A percentile compares a stretch with the other conserved stretches of the same genome.
Evolutionary conservation across 2,888 invertebrate genomes (phyloP).

Genomic region (Polia nebulosa): DNA sequence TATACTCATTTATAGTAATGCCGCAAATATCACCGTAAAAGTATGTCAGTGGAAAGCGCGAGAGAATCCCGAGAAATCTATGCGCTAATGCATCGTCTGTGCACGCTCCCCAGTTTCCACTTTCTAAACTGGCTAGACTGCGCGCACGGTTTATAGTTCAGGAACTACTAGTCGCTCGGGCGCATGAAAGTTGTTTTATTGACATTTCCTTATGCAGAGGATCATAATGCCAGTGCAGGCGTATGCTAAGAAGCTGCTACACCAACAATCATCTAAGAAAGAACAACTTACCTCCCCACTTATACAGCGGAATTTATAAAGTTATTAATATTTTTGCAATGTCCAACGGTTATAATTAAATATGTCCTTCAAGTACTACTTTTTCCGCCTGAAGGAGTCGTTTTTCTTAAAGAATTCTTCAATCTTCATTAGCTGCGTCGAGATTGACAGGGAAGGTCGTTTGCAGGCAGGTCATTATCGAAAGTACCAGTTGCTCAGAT

Average conservation of each 20-base stretch:
- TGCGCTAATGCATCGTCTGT: constrained; percentile 82
- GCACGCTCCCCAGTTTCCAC: constrained; percentile 86
- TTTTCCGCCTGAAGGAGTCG: constrained; percentile 54
- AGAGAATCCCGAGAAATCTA: constrained; percentile 90
- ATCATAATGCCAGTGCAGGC: constrained; percentile 56
- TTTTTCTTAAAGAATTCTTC: constrained; percentile 68
- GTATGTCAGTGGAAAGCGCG: constrained; percentile 90
- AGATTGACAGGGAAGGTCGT: constrained; percentile 82
- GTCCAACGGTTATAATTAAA: constrained; percentile 53
- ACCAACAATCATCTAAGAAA: constrained; percentile 47
- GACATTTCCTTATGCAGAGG: constrained; percentile 82
- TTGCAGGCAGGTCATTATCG: constrained; percentile 75
- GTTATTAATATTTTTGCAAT: constrained; percentile 48
- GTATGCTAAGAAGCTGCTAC: constrained; percentile 46
- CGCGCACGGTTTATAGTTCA: constrained; percentile 85
- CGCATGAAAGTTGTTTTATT: constrained; percentile 85
- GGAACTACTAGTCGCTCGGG: constrained; percentile 81
- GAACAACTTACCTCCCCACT: constrained; percentile 12
- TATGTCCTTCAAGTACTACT: constrained; percentile 56
- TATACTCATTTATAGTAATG: constrained; percentile 48
- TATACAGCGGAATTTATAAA: constrained; percentile 19
- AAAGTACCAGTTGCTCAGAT: constrained; percentile 71
- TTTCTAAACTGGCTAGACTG: constrained; percentile 88
- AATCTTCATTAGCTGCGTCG: constrained; percentile 78
- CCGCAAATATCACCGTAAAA: constrained; percentile 76